These are phyloP conservation scores for silkworm (Bombyx mori) DNA, from an alignment of 1,140 invertebrate species.

Conservation along the genomic window ASM3026992v2 NC_085111.1:8701501-8702000, in stretches of 20 bases:
- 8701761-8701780: conserved; percentile 46
- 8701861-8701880: conserved; percentile 26
- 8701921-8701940: conserved; percentile 43
- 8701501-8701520: too few species aligned
- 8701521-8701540: too few species aligned
- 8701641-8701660: too few species aligned
- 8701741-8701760: conserved; percentile 33
- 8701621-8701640: too few species aligned
- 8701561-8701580: too few species aligned
- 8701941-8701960: conserved; percentile 2
- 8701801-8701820: conserved; percentile 36
- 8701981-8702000: too few species aligned
- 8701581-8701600: too few species aligned
- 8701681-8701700: too few species aligned
- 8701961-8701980: background rate
- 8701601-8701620: too few species aligned
- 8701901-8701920: conserved; percentile 28
- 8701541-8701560: too few species aligned
- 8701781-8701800: conserved; percentile 20
- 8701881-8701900: conserved; percentile 42
- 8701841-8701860: conserved; percentile 30
- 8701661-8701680: too few species aligned
- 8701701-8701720: too few species aligned
- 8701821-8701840: conserved; percentile 37
- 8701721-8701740: conserved; percentile 11